A percentile compares a stretch with the other conserved stretches of the same genome.
Evolutionary conservation across 1,140 invertebrate species (phyloP).

Genomic region (Saxidomus purpurata): DNA sequence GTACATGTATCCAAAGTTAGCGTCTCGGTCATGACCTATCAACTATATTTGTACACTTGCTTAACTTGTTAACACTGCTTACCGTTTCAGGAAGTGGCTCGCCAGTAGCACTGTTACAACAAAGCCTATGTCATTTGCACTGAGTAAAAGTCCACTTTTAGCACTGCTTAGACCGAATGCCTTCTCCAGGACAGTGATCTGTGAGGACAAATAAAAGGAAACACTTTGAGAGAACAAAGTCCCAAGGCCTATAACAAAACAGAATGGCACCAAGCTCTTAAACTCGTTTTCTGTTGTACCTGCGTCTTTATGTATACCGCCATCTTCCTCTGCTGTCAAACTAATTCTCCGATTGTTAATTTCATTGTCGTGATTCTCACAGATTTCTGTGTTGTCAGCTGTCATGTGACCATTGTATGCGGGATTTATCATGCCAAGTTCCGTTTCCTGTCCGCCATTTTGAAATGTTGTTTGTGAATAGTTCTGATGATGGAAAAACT

Average conservation of each 20-base stretch:
- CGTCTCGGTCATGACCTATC: no score
- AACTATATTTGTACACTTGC: no score
- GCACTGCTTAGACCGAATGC: slow-evolving; percentile 53
- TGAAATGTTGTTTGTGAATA: neutral
- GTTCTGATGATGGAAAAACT: neutral
- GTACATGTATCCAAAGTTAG: no score
- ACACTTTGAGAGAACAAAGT: slow-evolving; percentile 57
- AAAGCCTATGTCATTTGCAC: slow-evolving; percentile 66
- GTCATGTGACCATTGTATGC: neutral
- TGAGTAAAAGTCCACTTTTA: slow-evolving; percentile 60
- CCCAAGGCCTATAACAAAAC: slow-evolving; percentile 43
- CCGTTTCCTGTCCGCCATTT: slow-evolving; percentile 17
- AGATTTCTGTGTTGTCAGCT: neutral
- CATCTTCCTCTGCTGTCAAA: neutral
- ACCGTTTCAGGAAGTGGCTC: slow-evolving; percentile 68
- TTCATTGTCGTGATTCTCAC: slow-evolving; percentile 26
- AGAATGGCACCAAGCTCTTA: slow-evolving; percentile 58
- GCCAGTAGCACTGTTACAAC: slow-evolving; percentile 65
- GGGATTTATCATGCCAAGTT: neutral
- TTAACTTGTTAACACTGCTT: neutral
- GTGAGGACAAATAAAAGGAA: slow-evolving; percentile 56
- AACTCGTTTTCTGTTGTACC: neutral
- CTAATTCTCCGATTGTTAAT: neutral
- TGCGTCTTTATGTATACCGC: neutral
- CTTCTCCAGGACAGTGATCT: slow-evolving; percentile 59